phyloP scores from a whole-genome alignment of 2,113 vertebrate species.

The Triplophysa tibetana region DNA sequence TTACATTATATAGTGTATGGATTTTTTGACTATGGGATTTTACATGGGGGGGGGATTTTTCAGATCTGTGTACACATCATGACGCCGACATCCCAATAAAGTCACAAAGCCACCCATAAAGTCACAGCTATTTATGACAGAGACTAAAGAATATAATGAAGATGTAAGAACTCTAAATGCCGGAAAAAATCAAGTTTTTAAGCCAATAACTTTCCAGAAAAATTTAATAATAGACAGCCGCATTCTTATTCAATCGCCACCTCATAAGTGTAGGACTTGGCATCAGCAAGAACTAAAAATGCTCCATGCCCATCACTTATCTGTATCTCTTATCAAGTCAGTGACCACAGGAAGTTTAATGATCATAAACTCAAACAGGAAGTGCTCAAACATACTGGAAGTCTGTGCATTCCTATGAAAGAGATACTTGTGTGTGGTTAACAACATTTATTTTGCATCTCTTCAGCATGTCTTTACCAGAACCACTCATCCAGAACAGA shows the following conservation, averaged over 20 bases:
- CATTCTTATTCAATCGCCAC: background rate
- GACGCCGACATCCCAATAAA: no score
- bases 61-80: no score
- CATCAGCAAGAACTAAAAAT: background rate
- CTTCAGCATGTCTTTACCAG: background rate
- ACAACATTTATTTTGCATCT: background rate
- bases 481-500: no score
- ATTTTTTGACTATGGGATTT: no score
- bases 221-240: background rate
- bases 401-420: background rate
- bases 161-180: no score
- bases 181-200: no score
- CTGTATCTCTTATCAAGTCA: background rate
- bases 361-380: conserved; percentile 21
- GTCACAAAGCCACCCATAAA: no score
- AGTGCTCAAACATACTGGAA: background rate
- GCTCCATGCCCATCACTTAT: background rate
- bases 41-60: no score
- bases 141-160: background rate
- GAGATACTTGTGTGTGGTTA: background rate
- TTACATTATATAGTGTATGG: no score
- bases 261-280: background rate
- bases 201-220: no score
- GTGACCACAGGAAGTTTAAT: conserved; percentile 24
- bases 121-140: background rate